phyloP scores from a whole-genome alignment of 2,113 vertebrate genomes.

The Motacilla tschutschensis region DNA sequence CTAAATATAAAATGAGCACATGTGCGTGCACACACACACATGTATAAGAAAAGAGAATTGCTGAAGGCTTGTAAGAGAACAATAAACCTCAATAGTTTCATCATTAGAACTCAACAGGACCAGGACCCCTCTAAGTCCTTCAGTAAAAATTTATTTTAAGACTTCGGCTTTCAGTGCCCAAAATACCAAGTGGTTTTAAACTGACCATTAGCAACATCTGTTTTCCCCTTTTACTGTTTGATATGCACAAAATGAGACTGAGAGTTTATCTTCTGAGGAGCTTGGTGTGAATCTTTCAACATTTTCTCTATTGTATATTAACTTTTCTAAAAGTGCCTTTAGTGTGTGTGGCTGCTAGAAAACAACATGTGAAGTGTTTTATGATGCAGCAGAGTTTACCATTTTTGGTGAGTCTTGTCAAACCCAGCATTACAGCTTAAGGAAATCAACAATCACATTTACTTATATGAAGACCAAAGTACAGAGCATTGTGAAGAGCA shows the following conservation, averaged over 20 bases:
- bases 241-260: neutral
- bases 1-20: neutral
- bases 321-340: neutral
- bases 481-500: neutral
- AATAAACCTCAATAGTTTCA: accelerated
- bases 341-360: constrained; percentile 55
- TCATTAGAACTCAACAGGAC: neutral
- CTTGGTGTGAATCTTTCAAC: neutral
- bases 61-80: neutral
- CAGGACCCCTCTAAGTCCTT: neutral
- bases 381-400: constrained; percentile 32
- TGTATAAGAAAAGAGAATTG: neutral
- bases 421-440: neutral
- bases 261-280: neutral
- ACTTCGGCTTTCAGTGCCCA: neutral
- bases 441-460: neutral
- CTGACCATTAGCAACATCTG: neutral
- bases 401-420: constrained; percentile 33
- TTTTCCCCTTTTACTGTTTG: neutral
- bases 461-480: neutral
- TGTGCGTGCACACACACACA: accelerated
- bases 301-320: neutral
- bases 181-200: neutral
- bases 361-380: constrained; percentile 43
- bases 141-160: neutral